A percentile compares a stretch with the other conserved stretches of the same genome.
Evolutionary conservation across 2,113 vertebrate species (phyloP).

Genomic region (Ageneiosus marmoratus): DNA sequence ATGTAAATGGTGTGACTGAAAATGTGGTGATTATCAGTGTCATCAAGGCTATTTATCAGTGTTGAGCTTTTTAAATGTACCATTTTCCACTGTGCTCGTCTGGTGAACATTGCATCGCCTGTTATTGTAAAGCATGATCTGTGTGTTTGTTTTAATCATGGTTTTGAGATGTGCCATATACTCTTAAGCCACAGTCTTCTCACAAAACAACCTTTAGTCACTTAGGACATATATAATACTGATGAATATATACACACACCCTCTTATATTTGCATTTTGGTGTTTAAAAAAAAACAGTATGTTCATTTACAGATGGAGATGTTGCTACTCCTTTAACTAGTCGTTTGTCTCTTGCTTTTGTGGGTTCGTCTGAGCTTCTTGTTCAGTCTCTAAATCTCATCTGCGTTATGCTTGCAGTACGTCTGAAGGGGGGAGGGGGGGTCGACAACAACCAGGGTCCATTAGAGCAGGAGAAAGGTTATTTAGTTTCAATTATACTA

Average conservation of each 20-base stretch:
- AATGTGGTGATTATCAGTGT: constrained; percentile 61
- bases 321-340: constrained; percentile 62
- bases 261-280: constrained; percentile 45
- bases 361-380: constrained; percentile 63
- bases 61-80: constrained; percentile 76
- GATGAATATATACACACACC: constrained; percentile 40
- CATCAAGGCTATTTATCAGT: constrained; percentile 68
- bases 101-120: constrained; percentile 76
- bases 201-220: constrained; percentile 67
- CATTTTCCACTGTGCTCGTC: constrained; percentile 65
- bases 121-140: constrained; percentile 68
- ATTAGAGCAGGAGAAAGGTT: not conserved
- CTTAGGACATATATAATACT: constrained; percentile 59
- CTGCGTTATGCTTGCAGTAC: constrained; percentile 64
- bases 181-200: constrained; percentile 64
- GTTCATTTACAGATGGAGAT: constrained; percentile 59
- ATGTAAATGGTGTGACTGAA: constrained; percentile 50
- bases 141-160: constrained; percentile 69
- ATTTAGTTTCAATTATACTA: not conserved
- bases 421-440: too few species aligned
- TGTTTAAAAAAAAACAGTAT: constrained; percentile 40
- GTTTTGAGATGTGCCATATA: constrained; percentile 78
- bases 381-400: constrained; percentile 62
- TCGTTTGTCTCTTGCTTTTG: constrained; percentile 60
- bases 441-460: not conserved